Evolutionary conservation across 2,797 vertebrate genomes (phyloP).

Genomic region (Dipus sagitta): DNA sequence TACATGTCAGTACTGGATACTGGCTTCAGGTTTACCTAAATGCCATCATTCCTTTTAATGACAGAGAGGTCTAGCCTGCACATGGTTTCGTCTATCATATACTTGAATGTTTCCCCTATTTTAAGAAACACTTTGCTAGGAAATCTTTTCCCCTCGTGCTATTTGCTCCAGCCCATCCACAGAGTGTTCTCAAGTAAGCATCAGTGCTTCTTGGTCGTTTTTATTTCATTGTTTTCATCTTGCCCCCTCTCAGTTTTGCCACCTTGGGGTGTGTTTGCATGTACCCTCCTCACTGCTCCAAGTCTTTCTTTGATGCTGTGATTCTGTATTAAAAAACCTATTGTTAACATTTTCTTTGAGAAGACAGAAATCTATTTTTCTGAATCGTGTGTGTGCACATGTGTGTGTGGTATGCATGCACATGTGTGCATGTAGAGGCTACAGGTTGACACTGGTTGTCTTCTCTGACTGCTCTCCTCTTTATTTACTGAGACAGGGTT

Average conservation of each 20-base stretch:
- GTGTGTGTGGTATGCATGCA: too few relatives aligned
- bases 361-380: constrained; percentile 6
- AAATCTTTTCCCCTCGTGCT: neutral
- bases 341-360: constrained; percentile 15
- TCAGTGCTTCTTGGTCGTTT: neutral
- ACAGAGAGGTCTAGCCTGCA: neutral
- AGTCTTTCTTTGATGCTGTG: neutral
- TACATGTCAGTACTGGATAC: neutral
- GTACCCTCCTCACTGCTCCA: neutral
- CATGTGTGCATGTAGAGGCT: too few relatives aligned
- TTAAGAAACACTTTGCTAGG: neutral
- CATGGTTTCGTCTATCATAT: neutral
- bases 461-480: too few relatives aligned
- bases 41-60: neutral
- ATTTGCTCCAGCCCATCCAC: neutral
- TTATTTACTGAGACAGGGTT: too few relatives aligned
- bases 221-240: neutral
- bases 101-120: neutral
- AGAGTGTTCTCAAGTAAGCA: neutral
- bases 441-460: too few relatives aligned
- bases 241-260: neutral
- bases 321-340: neutral
- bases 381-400: neutral
- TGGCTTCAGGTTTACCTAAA: neutral
- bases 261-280: neutral